Base-by-base conservation (phyloP, 2,797 vertebrate genomes). In the Ctenosaura bakeri region DNA sequence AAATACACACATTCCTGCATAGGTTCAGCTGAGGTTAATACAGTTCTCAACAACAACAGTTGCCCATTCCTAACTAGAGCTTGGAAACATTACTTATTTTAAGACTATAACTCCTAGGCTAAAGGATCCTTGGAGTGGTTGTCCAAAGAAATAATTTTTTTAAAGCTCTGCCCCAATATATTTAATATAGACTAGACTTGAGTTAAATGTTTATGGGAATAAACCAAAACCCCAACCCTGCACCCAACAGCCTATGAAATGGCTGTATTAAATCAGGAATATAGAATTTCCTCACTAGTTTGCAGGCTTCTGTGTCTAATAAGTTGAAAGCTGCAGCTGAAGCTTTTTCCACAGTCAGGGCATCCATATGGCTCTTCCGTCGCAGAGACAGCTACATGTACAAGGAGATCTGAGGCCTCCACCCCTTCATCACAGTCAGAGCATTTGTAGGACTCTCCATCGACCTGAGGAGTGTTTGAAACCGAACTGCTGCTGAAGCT, bases 231-330 rank as follows among this genome's bases (percentile, higher is more conserved):
- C 29, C 29, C 52, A 52, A 8, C 38, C 62, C 83, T 16, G 1
- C 24, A 4, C 42, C 24, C 46, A 35, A 0, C 12, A 38, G 50
- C 22, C 6, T 24, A 6, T 56, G 22, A n/a, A 26, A 42, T 6
- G 6, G 14, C 42, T 46, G 6, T 35, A 42, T 80, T 79, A 38
- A 74, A 24, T 14, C 13, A 76, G 35, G 13, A 76, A 85, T 56
- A 56, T 3, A 86, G 22, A 42, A 79, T n/a, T 74, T 88, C 26
- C 87, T 83, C 54, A 88, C 87, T 83, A 18, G 26, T 73, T 32
- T 88, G 87, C 10, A 88, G 87, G 32, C 54, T 74, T 54, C 87
- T 73, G 2, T 88, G 87, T n/a, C 54, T 59, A 46, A 88, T 88
- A 29, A 88, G 80, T 5, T 88, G 87, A 54, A 88, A 88, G 35